Evolutionary conservation across 2,888 invertebrate genomes (phyloP), one percentile per base, ranked within the genome.

Genomic region (Nebria salina): DNA sequence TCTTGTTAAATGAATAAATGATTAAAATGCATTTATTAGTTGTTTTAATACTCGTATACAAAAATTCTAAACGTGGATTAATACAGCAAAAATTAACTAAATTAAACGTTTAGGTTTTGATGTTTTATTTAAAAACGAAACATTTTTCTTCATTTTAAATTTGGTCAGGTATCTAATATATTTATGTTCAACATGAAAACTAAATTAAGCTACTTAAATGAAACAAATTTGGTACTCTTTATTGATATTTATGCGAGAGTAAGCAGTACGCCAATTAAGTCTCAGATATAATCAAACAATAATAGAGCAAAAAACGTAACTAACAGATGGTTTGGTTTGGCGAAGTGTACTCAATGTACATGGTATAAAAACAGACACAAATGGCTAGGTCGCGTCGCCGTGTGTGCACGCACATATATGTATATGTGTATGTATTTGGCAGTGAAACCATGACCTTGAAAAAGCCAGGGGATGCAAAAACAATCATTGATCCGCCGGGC

Each of bases 401-500:
- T 54, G 54, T 54, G 13, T 54, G 54, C 3, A 54, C 13, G 54
- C 3, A 7, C 54, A 2, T 54, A 13, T 13, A 11, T 54, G 8
- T 54, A 13, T 13, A 1, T 54, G 7, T 54, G 13, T 54, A 54
- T 54, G 54, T 54, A 7, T 54, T 8, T 34, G 34, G 70, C 34
- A 70, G 70, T 70, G 70, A 70, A 70, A 26, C 70, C 25, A 13
- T 70, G 70, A 70, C 70, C 70, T 70, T 70, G 70, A 70, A 70
- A 70, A 11, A 70, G 25, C 70, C 70, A 54, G 70, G 70, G 70
- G 70, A 70, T 70, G 70, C 70, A 70, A 70, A 70, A 70, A 70
- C 70, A 70, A 70, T 70, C 70, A 70, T 70, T 70, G 70, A 70
- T 70, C 70, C 70, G 70, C 34, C 70, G 20, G 26, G 70, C 70